Percentiles rank a stretch among this genome's conserved stretches.
Conservation (phyloP, 2,888 invertebrate species). For the Drosophila acutilabella region DNA sequence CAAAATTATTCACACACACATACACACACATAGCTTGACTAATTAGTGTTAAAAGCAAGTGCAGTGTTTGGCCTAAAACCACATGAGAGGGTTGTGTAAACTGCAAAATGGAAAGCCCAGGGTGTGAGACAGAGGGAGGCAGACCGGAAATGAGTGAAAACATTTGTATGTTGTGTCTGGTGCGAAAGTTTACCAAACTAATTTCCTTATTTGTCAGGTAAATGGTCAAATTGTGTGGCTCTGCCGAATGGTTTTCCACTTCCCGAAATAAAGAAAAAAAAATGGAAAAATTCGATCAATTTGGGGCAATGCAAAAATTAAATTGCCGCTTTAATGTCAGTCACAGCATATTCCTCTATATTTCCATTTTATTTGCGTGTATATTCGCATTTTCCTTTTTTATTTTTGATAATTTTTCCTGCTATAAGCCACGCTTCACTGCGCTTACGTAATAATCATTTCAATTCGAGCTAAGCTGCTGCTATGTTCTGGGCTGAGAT, state of each 20-base stretch:
- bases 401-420: constrained; percentile 36
- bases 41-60: constrained; percentile 73
- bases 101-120: background rate
- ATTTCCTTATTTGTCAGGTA: constrained; percentile 62
- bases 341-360: constrained; percentile 5
- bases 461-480: constrained; percentile 45
- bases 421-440: constrained; percentile 62
- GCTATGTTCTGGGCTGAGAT: constrained; percentile 39
- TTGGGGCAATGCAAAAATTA: constrained; percentile 32
- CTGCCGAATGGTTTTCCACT: background rate
- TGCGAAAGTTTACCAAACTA: constrained; percentile 53
- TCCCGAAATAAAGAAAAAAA: background rate
- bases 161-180: constrained; percentile 4
- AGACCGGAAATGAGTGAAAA: constrained; percentile 45
- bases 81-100: constrained; percentile 8
- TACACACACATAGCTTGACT: constrained; percentile 58
- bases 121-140: background rate
- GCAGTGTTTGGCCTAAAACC: constrained; percentile 36
- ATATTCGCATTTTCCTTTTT: constrained; percentile 18
- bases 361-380: constrained; percentile 8
- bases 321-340: constrained; percentile 60
- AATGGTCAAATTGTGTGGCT: background rate
- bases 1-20: constrained; percentile 51
- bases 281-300: constrained; percentile 21
- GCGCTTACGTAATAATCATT: constrained; percentile 56